Evolutionary conservation across 2,797 vertebrate genomes (phyloP), one percentile per base, ranked within the genome.

Genomic region (Gobionotothen gibberifrons): DNA sequence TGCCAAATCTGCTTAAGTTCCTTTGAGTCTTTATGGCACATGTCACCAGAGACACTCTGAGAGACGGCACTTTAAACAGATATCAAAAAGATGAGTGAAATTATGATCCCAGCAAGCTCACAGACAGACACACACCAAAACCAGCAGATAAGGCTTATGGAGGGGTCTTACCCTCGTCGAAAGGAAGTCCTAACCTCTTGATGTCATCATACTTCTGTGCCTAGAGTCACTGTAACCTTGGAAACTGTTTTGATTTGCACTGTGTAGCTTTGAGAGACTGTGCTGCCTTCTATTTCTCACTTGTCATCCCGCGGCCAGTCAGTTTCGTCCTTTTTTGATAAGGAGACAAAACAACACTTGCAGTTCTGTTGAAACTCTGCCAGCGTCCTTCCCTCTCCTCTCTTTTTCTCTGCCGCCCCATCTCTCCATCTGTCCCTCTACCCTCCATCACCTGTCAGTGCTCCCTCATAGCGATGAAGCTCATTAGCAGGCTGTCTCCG

Each of bases 401-500:
- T 32, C 53, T 14, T 12, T 49, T 54, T 47, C 69, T 47, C 43
- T 39, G 3, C 71, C 10, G n/a, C 74, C 74, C 65, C 63, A 72
- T 72, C 69, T 58, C 74, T 85, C 85, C 83, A 78, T 90, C 85
- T 87, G 76, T 80, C 87, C 73, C 72, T 86, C 74, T 76, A 85
- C 73, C 78, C 78, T 74, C 72, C 81, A 57, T 88, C 70, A 82
- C 66, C 55, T 78, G 78, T 87, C 81, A 75, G 76, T 9, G 67
- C 65, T 74, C 64, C 69, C 84, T 82, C 69, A 36, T 82, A 51
- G 86, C 58, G 83, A 91, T 90, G 85, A 91, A 85, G 82, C 86
- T 92, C 78, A 89, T 93, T 89, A 92, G 73, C n/a, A 57, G 60
- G 43, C 78, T 74, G 71, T 84, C 74, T 83, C 66, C 44, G 15